Base-by-base conservation (phyloP, 2,113 vertebrate genomes). In the Dicerorhinus sumatrensis region DNA sequence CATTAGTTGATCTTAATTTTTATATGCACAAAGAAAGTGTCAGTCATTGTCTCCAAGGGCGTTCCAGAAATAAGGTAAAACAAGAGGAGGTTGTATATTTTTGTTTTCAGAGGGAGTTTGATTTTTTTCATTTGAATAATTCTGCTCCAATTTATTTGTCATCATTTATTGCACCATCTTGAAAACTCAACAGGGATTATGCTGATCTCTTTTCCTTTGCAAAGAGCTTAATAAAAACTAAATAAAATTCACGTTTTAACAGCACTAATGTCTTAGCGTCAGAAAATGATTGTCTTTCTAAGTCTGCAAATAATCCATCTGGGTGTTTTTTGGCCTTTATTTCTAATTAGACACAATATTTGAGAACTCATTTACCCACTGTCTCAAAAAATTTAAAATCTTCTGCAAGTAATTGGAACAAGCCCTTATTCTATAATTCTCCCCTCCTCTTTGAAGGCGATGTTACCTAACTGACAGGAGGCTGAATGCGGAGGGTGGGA, bases 311-410 rank as follows among this genome's bases (percentile, higher is more conserved):
- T 76, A 97, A 94, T 77, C 48, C 70, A 69, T 62, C 72, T 85
- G 79, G 48, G 65, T 92, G 48, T 51, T 92, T 92, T 80, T 76
- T 67, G 60, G 23, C 12, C 8, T 96, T 94, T 75, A 73, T 75
- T 92, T 97, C 63, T 89, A 94, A 97, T 39, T 67, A 94, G 69
- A 89, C 25, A 21, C 31, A 87, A 48, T 85, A 91, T 89, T 82
- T 84, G 67, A 94, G 92, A 96, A 72, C 18, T 69, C 54, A 58
- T 70, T 84, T 79, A 81, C 54, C n/a, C 20, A 46, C 17, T 83
- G 31, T 81, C 69, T 89, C 62, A 69, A 69, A 94, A 88, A 84
- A 46, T 31, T 51, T 42, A 33, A 96, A 83, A 29, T 17, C 5
- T 29, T 33, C 5, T 3, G 91, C 72, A 70, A 90, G 63, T 42